Base-by-base conservation (phyloP, 2,888 invertebrate species). In the Alviniconcha strummeri region DNA sequence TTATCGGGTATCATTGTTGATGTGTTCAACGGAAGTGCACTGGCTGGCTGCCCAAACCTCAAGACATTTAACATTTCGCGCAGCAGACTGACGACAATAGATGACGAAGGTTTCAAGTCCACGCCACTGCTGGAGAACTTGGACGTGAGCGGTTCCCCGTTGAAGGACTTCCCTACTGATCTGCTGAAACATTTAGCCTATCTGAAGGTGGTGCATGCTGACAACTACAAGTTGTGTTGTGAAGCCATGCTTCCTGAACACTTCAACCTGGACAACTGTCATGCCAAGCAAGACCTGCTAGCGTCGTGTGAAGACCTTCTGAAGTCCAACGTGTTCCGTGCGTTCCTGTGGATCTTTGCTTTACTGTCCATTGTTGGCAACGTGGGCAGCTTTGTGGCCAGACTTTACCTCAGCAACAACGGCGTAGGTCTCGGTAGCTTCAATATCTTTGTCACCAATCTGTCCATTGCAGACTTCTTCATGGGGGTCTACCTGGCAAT, bases 401-500 rank as follows among this genome's bases (percentile, higher is more conserved):
- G 79, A 9, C 78, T 84, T 0, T 77, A 78, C n/a, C 54, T 82
- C 67, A 76, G 82, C 80, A 82, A 74, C 5, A 56, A 52, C n/a
- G n/a, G 81, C 13, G 79, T 80, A 60, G 69, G 69, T 19, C 81
- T 78, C 67, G 13, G 75, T 7, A 74, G 84, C 11, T 74, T 82
- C 72, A 82, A 82, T 13, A 79, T 84, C 19, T 79, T 84, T 74
- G 81, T 84, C 69, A 75, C 82, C 11, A 78, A 78, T 36, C 69
- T 84, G n/a, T 81, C 76, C 55, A 74, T 82, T 4, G 82, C 84
- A 9, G 84, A 84, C 57, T 72, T 84, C 19, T 64, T 84, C 36
- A 84, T 84, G 84, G 84, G 84, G 0, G 72, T 84, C 19, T 84
- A 84, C 54, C 57, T 84, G 56, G 82, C 82, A 55, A 82, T 84